Base-by-base conservation (phyloP, 2,888 invertebrate genomes). In the Tetranychus piercei region DNA sequence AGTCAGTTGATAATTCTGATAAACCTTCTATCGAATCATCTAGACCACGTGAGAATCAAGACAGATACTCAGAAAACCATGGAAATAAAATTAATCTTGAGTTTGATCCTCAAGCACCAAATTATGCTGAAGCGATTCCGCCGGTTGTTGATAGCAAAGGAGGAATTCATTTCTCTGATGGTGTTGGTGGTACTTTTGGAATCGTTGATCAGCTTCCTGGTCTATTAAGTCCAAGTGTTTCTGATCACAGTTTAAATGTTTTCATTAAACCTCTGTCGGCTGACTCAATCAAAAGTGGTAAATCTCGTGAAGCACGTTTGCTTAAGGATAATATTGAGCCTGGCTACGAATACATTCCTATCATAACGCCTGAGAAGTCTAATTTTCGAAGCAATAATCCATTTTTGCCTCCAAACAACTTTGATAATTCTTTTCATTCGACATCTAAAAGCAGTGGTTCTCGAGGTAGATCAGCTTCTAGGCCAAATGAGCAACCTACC, bases 111-210 rank as follows among this genome's bases (percentile, higher is more conserved):
- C 78, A 79, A 73, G 77, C 76, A 44, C 78, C 78, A 18, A 70
- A 74, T 44, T 78, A 72, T 67, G 79, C 78, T 23, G 79, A 79
- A 74, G 79, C 79, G 6, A 77, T 79, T 45, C 77, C 79, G 9
- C 77, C 79, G 1, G 65, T 79, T 8, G 76, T 79, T 11, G 78
- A 78, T 73, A 76, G 77, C 4, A 77, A 79, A 74, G 79, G 79
- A 23, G 78, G 77, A 6, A 77, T 79, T 45, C 78, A 78, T 65
- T 76, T 77, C 73, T 77, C 78, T 11, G 79, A 79, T 74, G 78
- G 77, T 4, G 74, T 75, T 18, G 76, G 76, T 44, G 77, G 76
- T 20, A 44, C 73, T 5, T 77, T 65, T 44, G 75, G 71, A 6
- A 66, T 77, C 22, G 72, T 72, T 20, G 72, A 76, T n/a, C 73